Percentiles rank a stretch among this genome's conserved stretches.
These are phyloP conservation scores for Scomber colias DNA, from an alignment of 2,113 vertebrate genomes.

Conservation along the genomic window DNA sequence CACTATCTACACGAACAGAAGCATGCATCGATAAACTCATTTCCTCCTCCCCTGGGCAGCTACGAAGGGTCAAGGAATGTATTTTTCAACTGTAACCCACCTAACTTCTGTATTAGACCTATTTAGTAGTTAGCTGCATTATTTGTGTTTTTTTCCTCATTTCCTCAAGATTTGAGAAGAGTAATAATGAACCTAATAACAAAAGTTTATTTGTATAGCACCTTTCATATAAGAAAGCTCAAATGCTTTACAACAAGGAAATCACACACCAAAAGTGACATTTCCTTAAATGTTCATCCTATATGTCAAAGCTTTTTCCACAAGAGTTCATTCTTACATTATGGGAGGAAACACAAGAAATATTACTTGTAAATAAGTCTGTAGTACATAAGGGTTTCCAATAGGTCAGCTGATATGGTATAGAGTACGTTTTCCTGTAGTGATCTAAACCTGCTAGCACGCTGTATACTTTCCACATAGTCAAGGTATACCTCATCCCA, in stretches of 20 bases:
- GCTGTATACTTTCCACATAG: too few species aligned
- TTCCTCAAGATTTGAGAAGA: not conserved
- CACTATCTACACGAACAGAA: constrained; percentile 64
- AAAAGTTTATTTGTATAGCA: too few species aligned
- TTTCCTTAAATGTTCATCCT: constrained; percentile 6
- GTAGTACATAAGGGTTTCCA: too few species aligned
- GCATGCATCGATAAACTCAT: constrained; percentile 77
- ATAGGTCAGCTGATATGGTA: too few species aligned
- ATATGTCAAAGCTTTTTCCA: not conserved
- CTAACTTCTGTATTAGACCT: constrained; percentile 16
- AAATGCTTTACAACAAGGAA: too few species aligned
- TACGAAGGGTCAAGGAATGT: constrained; percentile 38
- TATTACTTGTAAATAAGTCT: not conserved
- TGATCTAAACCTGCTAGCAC: too few species aligned
- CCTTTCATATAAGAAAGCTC: too few species aligned
- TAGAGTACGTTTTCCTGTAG: too few species aligned
- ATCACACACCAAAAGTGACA: not conserved
- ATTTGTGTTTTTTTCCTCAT: not conserved
- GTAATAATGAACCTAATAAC: too few species aligned
- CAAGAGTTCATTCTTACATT: not conserved
- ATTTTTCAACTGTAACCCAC: constrained; percentile 39
- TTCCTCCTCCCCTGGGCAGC: constrained; percentile 57
- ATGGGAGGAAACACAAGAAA: not conserved
- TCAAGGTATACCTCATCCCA: too few species aligned
- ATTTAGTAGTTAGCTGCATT: constrained; percentile 13